These are phyloP conservation scores for Cettia cetti DNA, from an alignment of 2,113 vertebrate genomes.

Conservation along the genomic window DNA sequence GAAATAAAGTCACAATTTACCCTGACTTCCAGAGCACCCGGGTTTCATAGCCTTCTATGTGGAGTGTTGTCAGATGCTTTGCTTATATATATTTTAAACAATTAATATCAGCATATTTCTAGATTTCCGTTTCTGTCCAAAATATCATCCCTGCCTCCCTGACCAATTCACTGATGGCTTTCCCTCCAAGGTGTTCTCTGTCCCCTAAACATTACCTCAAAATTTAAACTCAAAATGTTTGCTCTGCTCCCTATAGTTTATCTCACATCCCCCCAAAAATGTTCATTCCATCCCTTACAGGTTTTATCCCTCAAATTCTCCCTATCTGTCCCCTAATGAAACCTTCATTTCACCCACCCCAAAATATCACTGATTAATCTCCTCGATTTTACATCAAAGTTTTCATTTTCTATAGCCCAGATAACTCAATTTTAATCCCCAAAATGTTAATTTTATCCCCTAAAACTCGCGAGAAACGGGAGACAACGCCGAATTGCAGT, in stretches of 20 bases:
- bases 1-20: neutral
- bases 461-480: fast-evolving
- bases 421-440: neutral
- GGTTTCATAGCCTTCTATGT: fast-evolving
- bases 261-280: neutral
- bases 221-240: neutral
- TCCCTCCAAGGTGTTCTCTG: neutral
- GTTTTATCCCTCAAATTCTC: neutral
- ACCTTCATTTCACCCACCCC: neutral
- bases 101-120: neutral
- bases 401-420: fast-evolving
- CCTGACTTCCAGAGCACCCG: neutral
- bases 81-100: neutral
- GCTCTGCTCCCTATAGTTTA: fast-evolving
- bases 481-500: fast-evolving
- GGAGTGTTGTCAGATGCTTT: neutral
- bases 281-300: neutral
- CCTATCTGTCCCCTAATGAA: neutral
- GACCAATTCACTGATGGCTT: neutral
- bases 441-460: neutral
- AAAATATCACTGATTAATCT: neutral
- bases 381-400: neutral
- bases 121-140: fast-evolving
- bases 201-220: fast-evolving
- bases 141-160: neutral